Conservation (phyloP, 2,888 invertebrate species). For the Agonopterix alstromeriana region DNA sequence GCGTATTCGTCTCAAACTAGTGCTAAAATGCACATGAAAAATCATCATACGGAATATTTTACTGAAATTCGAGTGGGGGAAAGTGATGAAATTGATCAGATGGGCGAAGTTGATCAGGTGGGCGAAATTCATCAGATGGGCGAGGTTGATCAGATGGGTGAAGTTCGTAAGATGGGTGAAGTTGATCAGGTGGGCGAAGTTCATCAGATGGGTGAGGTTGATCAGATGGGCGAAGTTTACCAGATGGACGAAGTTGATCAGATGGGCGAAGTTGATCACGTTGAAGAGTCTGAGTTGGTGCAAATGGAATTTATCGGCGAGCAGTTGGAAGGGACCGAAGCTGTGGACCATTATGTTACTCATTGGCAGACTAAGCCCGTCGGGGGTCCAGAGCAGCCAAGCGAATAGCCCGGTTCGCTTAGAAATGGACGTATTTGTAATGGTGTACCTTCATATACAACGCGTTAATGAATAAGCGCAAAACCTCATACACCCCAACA, state of each 20-base stretch:
- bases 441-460: no score
- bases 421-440: no score
- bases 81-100: conserved; percentile 24
- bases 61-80: conserved; percentile 12
- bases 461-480: no score
- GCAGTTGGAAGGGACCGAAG: conserved; percentile 31
- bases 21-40: conserved; percentile 45
- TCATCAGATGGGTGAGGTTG: no score
- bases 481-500: no score
- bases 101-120: conserved; percentile 5
- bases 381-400: no score
- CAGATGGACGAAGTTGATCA: no score
- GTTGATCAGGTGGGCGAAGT: no score
- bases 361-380: no score
- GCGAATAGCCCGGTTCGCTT: no score
- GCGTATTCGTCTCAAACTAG: conserved; percentile 64
- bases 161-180: conserved; percentile 25
- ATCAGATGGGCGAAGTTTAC: no score
- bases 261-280: neutral
- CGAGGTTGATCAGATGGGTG: conserved; percentile 15
- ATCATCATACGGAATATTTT: conserved; percentile 30
- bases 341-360: no score
- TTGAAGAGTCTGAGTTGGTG: conserved; percentile 32
- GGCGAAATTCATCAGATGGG: neutral
- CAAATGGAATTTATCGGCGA: conserved; percentile 47